Percentiles rank a stretch among this genome's conserved stretches.
Evolutionary conservation across 1,140 invertebrate genomes (phyloP).

Genomic region (Pristionchus pacificus): DNA sequence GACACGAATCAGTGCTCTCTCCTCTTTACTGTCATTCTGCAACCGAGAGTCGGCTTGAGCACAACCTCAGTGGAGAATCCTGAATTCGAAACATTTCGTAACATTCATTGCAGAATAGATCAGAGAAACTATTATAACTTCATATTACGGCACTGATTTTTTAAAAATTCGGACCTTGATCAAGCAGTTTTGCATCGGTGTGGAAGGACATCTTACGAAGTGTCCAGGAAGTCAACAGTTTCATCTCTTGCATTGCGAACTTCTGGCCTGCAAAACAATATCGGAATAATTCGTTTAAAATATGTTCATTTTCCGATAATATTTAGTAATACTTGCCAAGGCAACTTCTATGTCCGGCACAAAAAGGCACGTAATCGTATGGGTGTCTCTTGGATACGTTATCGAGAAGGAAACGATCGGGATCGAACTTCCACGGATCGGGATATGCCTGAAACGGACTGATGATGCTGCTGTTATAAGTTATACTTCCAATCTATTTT

Average conservation of each 20-base stretch:
- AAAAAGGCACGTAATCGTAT: slow-evolving; percentile 59
- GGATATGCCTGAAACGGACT: slow-evolving; percentile 68
- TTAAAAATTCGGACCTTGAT: too few species aligned
- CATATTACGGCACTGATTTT: too few species aligned
- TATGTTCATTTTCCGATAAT: neutral
- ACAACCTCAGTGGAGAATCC: too few species aligned
- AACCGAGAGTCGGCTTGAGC: too few species aligned
- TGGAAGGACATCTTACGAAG: slow-evolving; percentile 17
- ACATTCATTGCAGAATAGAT: too few species aligned
- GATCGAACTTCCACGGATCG: slow-evolving; percentile 79
- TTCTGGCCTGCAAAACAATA: slow-evolving; percentile 31
- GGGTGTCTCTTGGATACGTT: slow-evolving; percentile 63
- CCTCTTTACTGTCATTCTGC: too few species aligned
- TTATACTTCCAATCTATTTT: too few species aligned
- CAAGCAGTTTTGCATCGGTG: too few species aligned
- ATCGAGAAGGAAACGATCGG: slow-evolving; percentile 84
- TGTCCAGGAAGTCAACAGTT: slow-evolving; percentile 25
- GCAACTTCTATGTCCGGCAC: slow-evolving; percentile 59
- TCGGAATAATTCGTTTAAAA: neutral
- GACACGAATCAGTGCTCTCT: too few species aligned
- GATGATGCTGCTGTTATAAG: too few species aligned
- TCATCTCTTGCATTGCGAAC: slow-evolving; percentile 29
- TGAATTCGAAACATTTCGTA: too few species aligned
- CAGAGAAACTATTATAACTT: too few species aligned
- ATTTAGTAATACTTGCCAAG: slow-evolving; percentile 61